Conservation (phyloP, 2,797 vertebrate species). For the Arremon brunneinucha region DNA sequence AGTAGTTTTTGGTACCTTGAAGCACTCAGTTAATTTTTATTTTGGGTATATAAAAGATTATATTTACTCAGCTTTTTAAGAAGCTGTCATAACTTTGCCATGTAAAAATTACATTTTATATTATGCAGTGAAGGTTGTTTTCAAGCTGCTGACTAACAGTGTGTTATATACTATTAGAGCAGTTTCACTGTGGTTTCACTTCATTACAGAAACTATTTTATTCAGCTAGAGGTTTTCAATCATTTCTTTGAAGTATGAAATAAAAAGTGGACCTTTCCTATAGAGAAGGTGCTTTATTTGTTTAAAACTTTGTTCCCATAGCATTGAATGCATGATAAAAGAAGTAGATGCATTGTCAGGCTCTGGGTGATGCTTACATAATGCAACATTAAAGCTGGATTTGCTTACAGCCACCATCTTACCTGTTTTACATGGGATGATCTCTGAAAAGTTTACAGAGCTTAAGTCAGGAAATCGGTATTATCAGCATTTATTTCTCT, state of each 20-base stretch:
- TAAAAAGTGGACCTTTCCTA: background rate
- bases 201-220: background rate
- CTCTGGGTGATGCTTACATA: background rate
- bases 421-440: background rate
- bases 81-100: background rate
- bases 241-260: background rate
- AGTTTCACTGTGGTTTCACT: background rate
- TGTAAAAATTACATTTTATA: background rate
- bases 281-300: background rate
- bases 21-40: background rate
- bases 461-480: background rate
- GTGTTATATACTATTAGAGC: background rate
- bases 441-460: background rate
- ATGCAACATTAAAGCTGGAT: background rate
- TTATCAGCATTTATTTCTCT: background rate
- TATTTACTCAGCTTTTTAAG: background rate
- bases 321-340: background rate
- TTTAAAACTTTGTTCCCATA: background rate
- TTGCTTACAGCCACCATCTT: background rate
- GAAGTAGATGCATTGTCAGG: background rate
- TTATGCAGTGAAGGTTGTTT: background rate
- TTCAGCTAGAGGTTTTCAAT: background rate
- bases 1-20: background rate
- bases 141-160: background rate
- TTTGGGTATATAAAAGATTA: background rate